Base-by-base conservation (phyloP, 2,797 vertebrate genomes). In the Gephyroberyx darwinii region DNA sequence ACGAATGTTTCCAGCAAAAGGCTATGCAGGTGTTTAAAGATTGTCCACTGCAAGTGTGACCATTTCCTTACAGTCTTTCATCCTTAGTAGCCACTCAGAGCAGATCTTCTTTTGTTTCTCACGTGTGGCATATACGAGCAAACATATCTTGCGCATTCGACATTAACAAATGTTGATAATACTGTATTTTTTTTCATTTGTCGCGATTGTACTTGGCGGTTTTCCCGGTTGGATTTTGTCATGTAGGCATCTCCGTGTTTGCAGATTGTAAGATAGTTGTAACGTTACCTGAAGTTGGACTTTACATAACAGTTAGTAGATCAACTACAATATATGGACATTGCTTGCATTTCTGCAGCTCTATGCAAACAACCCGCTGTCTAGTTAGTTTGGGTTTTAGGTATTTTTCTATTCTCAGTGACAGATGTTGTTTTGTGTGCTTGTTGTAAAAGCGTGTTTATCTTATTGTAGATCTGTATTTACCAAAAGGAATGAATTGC, bases 31-130 rank as follows among this genome's bases (percentile, higher is more conserved):
- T 52, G 62, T 52, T n/a, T 52, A n/a, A 62, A 65, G 65, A 60
- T 71, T 63, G 77, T 84, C 63, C 63, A 63, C 73, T 62, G 76
- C 86, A 71, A 76, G 51, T 53, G 19, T 31, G 65, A 30, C 33
- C 26, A 37, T 72, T 77, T 76, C 67, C 31, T 66, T 7, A 13
- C 69, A 47, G 67, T 69, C 66, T 74, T 9, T 45, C 13, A 45
- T 45, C 16, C 16, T 43, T 16, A 14, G 4, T 45, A 45, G 13
- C 53, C 66, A n/a, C 33, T 60, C 71, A 65, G 78, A 66, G 75
- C 43, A 16, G 13, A 5, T 14, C 14, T 16, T 45, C 13, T 68
- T 57, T 71, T 56, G 54, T 59, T 75, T 60, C 64, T 64, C 74
- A 64, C 65, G 30, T 78, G 70, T 3, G 2, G 13, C 8, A 13